Conservation (phyloP, 2,113 vertebrate species). For the Perccottus glenii region DNA sequence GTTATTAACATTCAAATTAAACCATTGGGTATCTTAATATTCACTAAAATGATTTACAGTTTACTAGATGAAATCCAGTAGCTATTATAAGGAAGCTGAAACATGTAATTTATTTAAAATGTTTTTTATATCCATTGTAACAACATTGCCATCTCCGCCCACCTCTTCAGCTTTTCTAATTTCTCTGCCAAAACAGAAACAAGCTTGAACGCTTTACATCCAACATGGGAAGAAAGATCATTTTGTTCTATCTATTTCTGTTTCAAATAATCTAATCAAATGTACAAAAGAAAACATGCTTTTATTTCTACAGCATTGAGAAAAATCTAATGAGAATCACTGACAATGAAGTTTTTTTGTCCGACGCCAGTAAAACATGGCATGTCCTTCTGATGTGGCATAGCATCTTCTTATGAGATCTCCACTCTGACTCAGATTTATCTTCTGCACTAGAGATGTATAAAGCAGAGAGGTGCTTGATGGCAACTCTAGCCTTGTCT, state of each 20-base stretch:
- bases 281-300: conserved; percentile 45
- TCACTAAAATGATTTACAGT: too few species aligned
- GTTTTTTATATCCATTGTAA: conserved; percentile 35
- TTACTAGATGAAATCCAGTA: conserved; percentile 9
- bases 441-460: not conserved
- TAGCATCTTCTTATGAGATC: conserved; percentile 26
- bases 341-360: conserved; percentile 1
- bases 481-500: too few species aligned
- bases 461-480: too few species aligned
- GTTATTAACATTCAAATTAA: too few species aligned
- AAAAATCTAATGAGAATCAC: too few species aligned
- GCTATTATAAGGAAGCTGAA: conserved; percentile 37
- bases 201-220: conserved; percentile 40
- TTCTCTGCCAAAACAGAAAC: conserved; percentile 45
- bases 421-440: not conserved
- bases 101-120: conserved; percentile 33
- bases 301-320: too few species aligned
- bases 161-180: conserved; percentile 41
- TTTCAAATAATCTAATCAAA: conserved; percentile 61
- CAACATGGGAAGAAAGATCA: conserved; percentile 26
- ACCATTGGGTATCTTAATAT: too few species aligned
- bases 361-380: conserved; percentile 30
- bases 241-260: conserved; percentile 62
- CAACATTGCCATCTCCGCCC: conserved; percentile 39
- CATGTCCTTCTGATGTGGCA: conserved; percentile 28